Percentiles rank a stretch among this genome's conserved stretches.
These are phyloP conservation scores for Epinephelus coioides DNA, from an alignment of 2,797 vertebrate species.

Conservation along the genomic window DNA sequence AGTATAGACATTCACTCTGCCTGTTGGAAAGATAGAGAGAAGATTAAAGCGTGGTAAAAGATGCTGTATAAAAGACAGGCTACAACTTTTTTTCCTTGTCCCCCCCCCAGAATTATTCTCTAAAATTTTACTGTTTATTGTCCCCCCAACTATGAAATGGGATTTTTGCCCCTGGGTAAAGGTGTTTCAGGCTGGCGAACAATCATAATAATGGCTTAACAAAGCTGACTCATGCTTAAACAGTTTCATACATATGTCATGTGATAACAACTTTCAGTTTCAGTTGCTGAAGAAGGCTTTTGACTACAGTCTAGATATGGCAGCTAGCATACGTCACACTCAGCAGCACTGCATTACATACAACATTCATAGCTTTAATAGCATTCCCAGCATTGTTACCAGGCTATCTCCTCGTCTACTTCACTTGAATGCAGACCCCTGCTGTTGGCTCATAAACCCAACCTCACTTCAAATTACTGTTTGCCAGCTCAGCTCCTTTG, in stretches of 20 bases:
- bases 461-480: slow-evolving; percentile 47
- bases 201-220: neutral
- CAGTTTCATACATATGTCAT: neutral
- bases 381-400: slow-evolving; percentile 20
- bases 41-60: too few species aligned
- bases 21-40: too few species aligned
- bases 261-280: neutral
- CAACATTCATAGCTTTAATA: slow-evolving; percentile 29
- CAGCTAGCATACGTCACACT: neutral
- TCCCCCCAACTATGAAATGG: too few species aligned
- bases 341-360: slow-evolving; percentile 13
- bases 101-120: too few species aligned
- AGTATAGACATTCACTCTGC: too few species aligned
- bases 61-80: too few species aligned
- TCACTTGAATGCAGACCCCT: slow-evolving; percentile 42
- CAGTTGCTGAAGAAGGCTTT: neutral
- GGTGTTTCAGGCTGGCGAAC: too few species aligned
- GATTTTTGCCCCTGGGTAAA: too few species aligned
- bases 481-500: slow-evolving; percentile 58
- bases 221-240: neutral
- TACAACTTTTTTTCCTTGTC: too few species aligned
- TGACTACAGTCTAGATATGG: neutral
- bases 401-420: slow-evolving; percentile 20
- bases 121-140: too few species aligned
- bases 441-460: slow-evolving; percentile 54